Percentiles rank a stretch among this genome's conserved stretches.
Conservation (phyloP, 2,888 invertebrate genomes). For the Lottia gigantea region DNA sequence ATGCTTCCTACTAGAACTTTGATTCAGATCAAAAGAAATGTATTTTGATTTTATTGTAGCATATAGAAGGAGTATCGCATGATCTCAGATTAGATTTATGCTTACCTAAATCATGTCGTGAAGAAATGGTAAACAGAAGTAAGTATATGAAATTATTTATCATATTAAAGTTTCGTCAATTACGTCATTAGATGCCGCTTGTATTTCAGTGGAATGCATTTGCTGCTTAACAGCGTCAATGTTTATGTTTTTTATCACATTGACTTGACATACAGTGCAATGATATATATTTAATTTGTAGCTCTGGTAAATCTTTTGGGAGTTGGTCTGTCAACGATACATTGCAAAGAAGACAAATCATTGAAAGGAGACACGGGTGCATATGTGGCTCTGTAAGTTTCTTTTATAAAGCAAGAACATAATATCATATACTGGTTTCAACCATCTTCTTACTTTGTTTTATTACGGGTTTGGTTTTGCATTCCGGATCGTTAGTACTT, state of each 20-base stretch:
- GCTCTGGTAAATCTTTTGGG: not conserved
- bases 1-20: too few species aligned
- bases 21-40: too few species aligned
- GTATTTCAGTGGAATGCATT: too few species aligned
- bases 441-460: too few species aligned
- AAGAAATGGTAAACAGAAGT: not conserved
- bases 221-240: too few species aligned
- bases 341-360: not conserved
- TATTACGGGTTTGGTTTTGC: too few species aligned
- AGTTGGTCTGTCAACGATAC: slow-evolving; percentile 1
- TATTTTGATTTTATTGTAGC: not conserved
- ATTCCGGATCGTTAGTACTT: too few species aligned
- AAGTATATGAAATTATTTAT: not conserved
- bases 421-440: too few species aligned
- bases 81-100: slow-evolving; percentile 1
- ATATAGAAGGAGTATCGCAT: slow-evolving; percentile 1
- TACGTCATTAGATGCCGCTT: too few species aligned
- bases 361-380: not conserved
- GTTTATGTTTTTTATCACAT: not conserved
- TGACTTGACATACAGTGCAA: not conserved
- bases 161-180: too few species aligned
- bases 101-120: not conserved
- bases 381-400: not conserved
- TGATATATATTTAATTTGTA: not conserved
- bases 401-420: not conserved